phyloP scores from a whole-genome alignment of 2,113 vertebrate genomes.

The Erinaceus europaeus region DNA sequence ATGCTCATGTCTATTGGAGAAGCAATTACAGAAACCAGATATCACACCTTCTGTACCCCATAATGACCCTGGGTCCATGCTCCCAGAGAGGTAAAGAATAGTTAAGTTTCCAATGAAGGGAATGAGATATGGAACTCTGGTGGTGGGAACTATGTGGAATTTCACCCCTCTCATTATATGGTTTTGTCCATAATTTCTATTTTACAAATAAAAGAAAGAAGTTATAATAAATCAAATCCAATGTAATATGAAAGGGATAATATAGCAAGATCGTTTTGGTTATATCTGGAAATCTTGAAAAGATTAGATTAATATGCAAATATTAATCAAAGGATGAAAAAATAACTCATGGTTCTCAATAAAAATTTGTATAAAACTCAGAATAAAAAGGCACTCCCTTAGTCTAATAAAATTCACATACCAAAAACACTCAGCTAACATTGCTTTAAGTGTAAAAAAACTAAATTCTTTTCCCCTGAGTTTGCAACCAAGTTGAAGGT shows the following conservation, averaged over 20 bases:
- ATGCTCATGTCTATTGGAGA: no score
- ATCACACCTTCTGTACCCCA: no score
- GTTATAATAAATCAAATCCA: constrained; percentile 7
- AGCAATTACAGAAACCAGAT: no score
- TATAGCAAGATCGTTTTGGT: background rate
- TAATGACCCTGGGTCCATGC: no score
- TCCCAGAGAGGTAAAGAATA: no score
- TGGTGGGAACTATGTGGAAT: no score
- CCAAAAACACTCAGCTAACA: background rate
- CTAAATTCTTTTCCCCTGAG: background rate
- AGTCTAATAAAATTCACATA: background rate
- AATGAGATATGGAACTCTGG: no score
- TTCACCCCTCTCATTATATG: no score
- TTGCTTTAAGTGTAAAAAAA: background rate
- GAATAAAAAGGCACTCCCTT: background rate
- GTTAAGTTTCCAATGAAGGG: no score
- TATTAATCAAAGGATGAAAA: constrained; percentile 1
- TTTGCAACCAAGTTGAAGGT: background rate
- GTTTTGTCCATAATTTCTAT: no score
- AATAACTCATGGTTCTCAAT: background rate
- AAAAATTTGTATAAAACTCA: background rate
- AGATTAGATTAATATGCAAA: background rate
- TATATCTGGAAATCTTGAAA: background rate
- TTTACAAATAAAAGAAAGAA: no score
- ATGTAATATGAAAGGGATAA: background rate